phyloP scores from a whole-genome alignment of 2,888 invertebrate species.

The Stenodera caucasica region DNA sequence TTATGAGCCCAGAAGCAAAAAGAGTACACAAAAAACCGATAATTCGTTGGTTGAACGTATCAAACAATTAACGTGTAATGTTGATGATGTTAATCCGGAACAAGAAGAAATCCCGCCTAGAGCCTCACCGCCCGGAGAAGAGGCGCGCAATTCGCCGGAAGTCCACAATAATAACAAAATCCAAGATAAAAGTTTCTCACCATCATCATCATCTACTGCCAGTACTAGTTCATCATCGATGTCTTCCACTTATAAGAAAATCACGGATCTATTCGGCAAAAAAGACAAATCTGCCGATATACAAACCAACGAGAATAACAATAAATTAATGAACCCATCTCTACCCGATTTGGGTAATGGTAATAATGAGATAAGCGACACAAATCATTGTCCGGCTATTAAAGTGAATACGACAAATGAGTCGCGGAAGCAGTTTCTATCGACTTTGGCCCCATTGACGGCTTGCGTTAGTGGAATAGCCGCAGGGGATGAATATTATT shows the following conservation, averaged over 20 bases:
- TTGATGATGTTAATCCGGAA: slow-evolving; percentile 63
- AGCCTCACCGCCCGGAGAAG: slow-evolving; percentile 70
- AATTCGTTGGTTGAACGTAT: slow-evolving; percentile 85
- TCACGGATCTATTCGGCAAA: slow-evolving; percentile 64
- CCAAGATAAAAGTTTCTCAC: slow-evolving; percentile 64
- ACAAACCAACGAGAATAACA: slow-evolving; percentile 40
- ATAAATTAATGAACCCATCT: slow-evolving; percentile 34
- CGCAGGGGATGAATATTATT: slow-evolving; percentile 62
- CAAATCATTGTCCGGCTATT: slow-evolving; percentile 52
- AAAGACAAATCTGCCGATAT: slow-evolving; percentile 45
- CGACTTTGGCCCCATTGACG: slow-evolving; percentile 76
- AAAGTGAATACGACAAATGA: slow-evolving; percentile 58
- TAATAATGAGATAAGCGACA: slow-evolving; percentile 39
- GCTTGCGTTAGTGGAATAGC: slow-evolving; percentile 68
- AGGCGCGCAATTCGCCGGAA: slow-evolving; percentile 55
- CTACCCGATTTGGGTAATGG: slow-evolving; percentile 62
- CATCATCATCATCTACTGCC: slow-evolving; percentile 60
- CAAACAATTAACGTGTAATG: slow-evolving; percentile 81
- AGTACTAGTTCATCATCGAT: slow-evolving; percentile 62
- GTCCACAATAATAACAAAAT: slow-evolving; percentile 35
- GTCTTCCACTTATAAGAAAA: slow-evolving; percentile 67
- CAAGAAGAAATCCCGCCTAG: slow-evolving; percentile 57
- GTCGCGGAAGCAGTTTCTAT: slow-evolving; percentile 75
- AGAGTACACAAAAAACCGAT: slow-evolving; percentile 63
- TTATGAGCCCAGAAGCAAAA: slow-evolving; percentile 55